Percentiles rank a stretch among this genome's conserved stretches.
phyloP scores from a whole-genome alignment of 2,888 invertebrate genomes.

The Ligdia adustata region DNA sequence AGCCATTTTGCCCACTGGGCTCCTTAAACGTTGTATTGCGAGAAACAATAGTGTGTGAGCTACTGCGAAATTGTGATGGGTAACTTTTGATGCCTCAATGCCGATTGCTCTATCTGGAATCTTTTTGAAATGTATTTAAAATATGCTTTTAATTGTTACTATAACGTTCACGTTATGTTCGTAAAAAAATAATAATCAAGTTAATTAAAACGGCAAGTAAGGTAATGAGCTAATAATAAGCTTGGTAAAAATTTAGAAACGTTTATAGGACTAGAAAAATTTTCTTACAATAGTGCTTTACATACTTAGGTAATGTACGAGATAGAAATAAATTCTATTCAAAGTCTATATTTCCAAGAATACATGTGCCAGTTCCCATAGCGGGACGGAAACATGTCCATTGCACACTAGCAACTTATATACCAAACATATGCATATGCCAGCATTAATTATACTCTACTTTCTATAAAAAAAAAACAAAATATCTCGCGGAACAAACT shows the following conservation, averaged over 20 bases:
- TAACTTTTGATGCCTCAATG: slow-evolving; percentile 27
- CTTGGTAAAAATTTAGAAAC: too few species aligned
- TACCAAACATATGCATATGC: slow-evolving; percentile 15
- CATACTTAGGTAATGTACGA: too few species aligned
- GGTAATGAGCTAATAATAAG: too few species aligned
- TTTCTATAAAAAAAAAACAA: slow-evolving; percentile 19
- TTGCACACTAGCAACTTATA: slow-evolving; percentile 38
- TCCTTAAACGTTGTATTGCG: slow-evolving; percentile 41
- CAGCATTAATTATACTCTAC: slow-evolving; percentile 12
- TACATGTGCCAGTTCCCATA: slow-evolving; percentile 67
- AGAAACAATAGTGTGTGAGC: slow-evolving; percentile 49
- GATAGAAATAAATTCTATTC: slow-evolving; percentile 35
- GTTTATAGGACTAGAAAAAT: too few species aligned
- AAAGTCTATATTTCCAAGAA: slow-evolving; percentile 48
- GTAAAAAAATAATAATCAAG: too few species aligned
- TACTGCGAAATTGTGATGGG: slow-evolving; percentile 40
- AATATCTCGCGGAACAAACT: slow-evolving; percentile 21
- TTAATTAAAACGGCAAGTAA: too few species aligned
- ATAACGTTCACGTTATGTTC: too few species aligned
- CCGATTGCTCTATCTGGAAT: slow-evolving; percentile 25
- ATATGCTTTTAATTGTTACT: too few species aligned
- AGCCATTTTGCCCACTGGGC: slow-evolving; percentile 54
- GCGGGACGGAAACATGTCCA: slow-evolving; percentile 51
- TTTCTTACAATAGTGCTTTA: too few species aligned
- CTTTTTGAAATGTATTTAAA: too few species aligned